Percentiles rank a stretch among this genome's conserved stretches.
These are phyloP conservation scores for Spicauda simplicius DNA, from an alignment of 2,888 invertebrate genomes.

Conservation along the genomic window DNA sequence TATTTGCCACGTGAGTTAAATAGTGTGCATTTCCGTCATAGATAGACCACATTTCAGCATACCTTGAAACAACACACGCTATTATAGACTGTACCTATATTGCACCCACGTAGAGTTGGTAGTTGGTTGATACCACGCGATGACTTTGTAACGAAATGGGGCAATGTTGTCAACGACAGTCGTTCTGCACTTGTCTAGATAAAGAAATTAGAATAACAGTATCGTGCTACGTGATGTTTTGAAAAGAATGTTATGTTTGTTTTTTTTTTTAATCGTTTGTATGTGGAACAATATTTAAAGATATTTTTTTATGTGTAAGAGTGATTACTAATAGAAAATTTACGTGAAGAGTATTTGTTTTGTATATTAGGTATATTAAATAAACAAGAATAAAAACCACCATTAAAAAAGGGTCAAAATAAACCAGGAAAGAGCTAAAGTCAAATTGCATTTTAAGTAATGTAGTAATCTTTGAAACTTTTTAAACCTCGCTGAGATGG, in stretches of 20 bases:
- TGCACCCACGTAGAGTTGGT: background rate
- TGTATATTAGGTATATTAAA: too few species aligned
- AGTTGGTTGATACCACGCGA: background rate
- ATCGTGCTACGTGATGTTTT: constrained; percentile 18
- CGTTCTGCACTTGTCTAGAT: constrained; percentile 9
- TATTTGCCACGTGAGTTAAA: background rate
- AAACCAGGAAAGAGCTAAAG: too few species aligned
- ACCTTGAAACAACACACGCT: constrained; percentile 6
- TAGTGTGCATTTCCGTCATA: constrained; percentile 19
- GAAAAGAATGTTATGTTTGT: background rate
- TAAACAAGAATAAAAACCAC: too few species aligned
- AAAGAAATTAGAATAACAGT: constrained; percentile 9
- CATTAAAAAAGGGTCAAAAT: too few species aligned
- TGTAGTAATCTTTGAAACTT: too few species aligned
- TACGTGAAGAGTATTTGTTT: too few species aligned
- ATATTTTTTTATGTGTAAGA: too few species aligned
- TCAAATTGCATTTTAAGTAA: too few species aligned
- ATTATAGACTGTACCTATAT: background rate
- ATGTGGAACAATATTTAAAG: too few species aligned
- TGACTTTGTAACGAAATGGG: constrained; percentile 10
- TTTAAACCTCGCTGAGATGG: too few species aligned
- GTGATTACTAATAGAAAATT: too few species aligned
- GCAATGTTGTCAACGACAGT: background rate
- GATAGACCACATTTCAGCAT: constrained; percentile 21
- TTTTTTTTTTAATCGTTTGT: background rate